Conservation (phyloP, 2,797 vertebrate species). For the Phoebastria nigripes region DNA sequence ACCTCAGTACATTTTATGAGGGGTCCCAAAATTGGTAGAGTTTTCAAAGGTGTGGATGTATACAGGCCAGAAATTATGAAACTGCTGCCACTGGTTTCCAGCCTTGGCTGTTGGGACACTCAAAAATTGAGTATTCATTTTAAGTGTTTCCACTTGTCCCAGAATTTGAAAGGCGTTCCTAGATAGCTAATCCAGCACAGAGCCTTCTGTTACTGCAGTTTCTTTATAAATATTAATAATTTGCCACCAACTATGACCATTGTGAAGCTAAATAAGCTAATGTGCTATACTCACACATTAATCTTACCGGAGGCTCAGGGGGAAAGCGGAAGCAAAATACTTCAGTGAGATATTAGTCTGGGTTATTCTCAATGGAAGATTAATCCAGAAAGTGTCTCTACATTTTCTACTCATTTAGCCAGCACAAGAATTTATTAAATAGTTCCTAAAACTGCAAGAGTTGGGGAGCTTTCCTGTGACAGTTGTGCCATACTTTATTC, state of each 20-base stretch:
- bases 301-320: background rate
- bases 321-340: background rate
- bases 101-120: background rate
- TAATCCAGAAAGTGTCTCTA: conserved; percentile 14
- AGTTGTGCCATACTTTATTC: background rate
- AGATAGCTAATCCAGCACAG: background rate
- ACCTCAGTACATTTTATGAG: background rate
- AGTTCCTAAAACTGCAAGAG: background rate
- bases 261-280: background rate
- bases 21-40: background rate
- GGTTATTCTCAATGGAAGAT: conserved; percentile 40
- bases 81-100: background rate
- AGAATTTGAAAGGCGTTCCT: background rate
- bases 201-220: background rate
- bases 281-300: background rate
- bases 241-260: background rate
- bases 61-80: background rate
- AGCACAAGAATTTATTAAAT: background rate
- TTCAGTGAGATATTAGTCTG: background rate
- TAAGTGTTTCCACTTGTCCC: background rate
- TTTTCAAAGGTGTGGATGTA: background rate
- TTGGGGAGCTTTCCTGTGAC: background rate
- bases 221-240: conserved; percentile 9
- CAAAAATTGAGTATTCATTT: background rate
- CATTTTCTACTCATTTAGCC: background rate